Conservation (phyloP, 2,113 vertebrate species). For the Rallus limicola region DNA sequence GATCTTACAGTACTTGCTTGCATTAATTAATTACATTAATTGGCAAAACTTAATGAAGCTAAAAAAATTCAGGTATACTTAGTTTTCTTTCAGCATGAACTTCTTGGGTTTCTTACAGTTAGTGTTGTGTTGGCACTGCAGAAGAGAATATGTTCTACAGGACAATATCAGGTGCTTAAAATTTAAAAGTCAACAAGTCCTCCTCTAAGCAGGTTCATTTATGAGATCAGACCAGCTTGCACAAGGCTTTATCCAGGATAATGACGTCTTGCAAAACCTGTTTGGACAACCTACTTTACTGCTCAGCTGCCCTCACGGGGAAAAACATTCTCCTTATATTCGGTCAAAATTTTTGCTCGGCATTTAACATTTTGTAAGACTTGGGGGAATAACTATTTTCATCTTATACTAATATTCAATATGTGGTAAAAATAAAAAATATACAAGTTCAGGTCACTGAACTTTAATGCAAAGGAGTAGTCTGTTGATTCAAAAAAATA, state of each 20-base stretch:
- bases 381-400: conserved; percentile 19
- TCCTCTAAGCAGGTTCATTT: neutral
- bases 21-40: neutral
- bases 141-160: conserved; percentile 61
- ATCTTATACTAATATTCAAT: conserved; percentile 24
- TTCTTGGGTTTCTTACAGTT: neutral
- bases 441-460: neutral
- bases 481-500: neutral
- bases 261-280: neutral
- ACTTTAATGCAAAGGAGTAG: neutral
- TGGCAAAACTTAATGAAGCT: neutral
- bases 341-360: conserved; percentile 26
- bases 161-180: conserved; percentile 65
- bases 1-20: neutral
- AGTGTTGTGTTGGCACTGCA: conserved; percentile 47
- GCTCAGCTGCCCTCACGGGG: neutral
- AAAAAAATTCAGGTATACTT: neutral
- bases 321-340: neutral
- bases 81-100: conserved; percentile 5
- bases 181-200: conserved; percentile 44
- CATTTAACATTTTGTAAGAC: conserved; percentile 48
- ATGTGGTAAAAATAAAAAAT: conserved; percentile 36
- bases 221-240: neutral
- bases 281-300: neutral
- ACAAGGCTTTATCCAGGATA: neutral